Conservation (phyloP, 2,888 invertebrate species). For the Epirrita christyi region DNA sequence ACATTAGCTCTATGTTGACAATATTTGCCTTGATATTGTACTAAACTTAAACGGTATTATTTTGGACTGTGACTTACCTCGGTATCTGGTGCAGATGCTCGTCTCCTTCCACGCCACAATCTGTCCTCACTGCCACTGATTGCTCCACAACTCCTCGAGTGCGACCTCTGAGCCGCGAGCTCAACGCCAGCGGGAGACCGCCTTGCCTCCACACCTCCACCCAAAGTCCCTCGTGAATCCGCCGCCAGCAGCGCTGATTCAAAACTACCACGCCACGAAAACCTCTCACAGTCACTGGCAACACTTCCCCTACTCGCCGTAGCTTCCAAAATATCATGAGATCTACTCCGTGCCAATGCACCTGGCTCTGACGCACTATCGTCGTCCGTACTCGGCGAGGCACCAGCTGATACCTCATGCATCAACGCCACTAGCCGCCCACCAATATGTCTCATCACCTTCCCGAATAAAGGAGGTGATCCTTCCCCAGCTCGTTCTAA, state of each 20-base stretch:
- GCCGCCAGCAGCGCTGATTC: conserved; percentile 95
- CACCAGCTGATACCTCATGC: conserved; percentile 95
- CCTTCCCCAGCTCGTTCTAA: conserved; percentile 89
- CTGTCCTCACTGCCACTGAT: conserved; percentile 89
- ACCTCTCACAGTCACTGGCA: conserved; percentile 94
- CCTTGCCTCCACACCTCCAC: conserved; percentile 90
- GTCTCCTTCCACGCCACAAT: conserved; percentile 74
- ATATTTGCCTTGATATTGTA: neutral
- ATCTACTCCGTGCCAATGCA: conserved; percentile 90
- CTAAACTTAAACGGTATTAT: neutral
- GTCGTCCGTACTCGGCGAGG: conserved; percentile 89
- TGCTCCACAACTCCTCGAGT: conserved; percentile 93
- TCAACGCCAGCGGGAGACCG: conserved; percentile 93
- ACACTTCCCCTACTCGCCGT: conserved; percentile 86
- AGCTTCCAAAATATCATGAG: conserved; percentile 91
- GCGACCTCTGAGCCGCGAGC: conserved; percentile 91
- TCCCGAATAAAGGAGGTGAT: conserved; percentile 94
- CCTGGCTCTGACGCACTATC: conserved; percentile 89
- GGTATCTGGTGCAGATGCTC: conserved; percentile 78
- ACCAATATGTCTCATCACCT: conserved; percentile 97
- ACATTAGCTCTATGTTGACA: conserved; percentile 15
- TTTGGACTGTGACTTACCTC: conserved; percentile 71
- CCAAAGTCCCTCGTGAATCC: conserved; percentile 92
- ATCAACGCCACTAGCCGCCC: conserved; percentile 94
- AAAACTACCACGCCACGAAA: conserved; percentile 96